Percentiles rank a stretch among this genome's conserved stretches.
These are phyloP conservation scores for Cephonodes hylas DNA, from an alignment of 2,888 invertebrate species.

Conservation along the genomic window DNA sequence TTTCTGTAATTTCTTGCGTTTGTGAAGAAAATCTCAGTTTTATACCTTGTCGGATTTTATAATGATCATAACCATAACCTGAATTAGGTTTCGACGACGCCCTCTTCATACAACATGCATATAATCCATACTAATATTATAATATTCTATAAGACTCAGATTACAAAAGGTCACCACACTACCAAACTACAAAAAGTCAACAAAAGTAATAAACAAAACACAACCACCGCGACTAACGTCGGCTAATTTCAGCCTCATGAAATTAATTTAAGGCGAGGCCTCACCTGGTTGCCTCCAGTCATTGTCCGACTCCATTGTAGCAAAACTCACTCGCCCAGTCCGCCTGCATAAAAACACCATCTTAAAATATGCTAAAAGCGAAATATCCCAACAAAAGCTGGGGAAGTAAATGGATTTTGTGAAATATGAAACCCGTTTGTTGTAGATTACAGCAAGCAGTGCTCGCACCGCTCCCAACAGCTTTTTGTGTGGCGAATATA, in stretches of 20 bases:
- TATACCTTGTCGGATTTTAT: too few relatives aligned
- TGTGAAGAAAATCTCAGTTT: too few relatives aligned
- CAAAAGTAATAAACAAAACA: too few relatives aligned
- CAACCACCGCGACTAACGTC: too few relatives aligned
- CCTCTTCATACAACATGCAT: too few relatives aligned
- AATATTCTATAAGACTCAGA: too few relatives aligned
- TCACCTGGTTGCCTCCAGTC: too few relatives aligned
- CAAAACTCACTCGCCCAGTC: background rate
- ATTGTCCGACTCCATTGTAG: background rate
- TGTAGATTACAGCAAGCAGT: conserved; percentile 32
- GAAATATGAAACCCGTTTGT: conserved; percentile 42
- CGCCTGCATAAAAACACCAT: conserved; percentile 17
- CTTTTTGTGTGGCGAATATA: background rate
- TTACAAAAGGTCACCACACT: too few relatives aligned
- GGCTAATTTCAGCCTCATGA: background rate
- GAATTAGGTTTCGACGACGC: too few relatives aligned
- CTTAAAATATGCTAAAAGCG: conserved; percentile 17
- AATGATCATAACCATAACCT: too few relatives aligned
- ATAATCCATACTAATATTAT: too few relatives aligned
- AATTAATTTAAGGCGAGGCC: background rate
- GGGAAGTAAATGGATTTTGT: conserved; percentile 36
- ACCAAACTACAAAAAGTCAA: background rate
- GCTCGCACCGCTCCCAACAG: background rate
- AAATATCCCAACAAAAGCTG: conserved; percentile 26
- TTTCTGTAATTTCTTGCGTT: too few relatives aligned